Percentiles rank a stretch among this genome's conserved stretches.
Evolutionary conservation across 2,113 vertebrate genomes (phyloP).

Genomic region (Zapornia atra): DNA sequence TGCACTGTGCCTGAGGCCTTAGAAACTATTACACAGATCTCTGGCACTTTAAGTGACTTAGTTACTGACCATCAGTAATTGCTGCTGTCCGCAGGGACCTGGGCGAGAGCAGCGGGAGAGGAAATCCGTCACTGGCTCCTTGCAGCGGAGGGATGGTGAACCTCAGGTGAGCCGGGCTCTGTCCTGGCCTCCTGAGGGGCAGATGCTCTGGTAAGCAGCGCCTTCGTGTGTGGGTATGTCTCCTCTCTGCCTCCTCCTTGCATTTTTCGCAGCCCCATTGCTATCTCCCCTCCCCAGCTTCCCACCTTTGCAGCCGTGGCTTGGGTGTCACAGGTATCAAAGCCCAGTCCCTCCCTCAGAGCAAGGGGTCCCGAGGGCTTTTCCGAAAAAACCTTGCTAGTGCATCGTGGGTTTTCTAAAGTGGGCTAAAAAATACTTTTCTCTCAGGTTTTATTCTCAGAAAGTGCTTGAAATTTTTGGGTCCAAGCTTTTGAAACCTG

Average conservation of each 20-base stretch:
- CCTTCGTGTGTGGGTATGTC: neutral
- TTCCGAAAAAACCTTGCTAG: neutral
- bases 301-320: neutral
- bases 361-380: neutral
- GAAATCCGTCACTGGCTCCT: neutral
- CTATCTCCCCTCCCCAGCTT: neutral
- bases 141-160: neutral
- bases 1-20: neutral
- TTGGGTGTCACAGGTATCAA: neutral
- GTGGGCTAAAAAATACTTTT: neutral
- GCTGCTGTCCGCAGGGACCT: neutral
- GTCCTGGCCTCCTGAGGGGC: rapidly evolving
- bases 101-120: neutral
- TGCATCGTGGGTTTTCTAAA: neutral
- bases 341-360: neutral
- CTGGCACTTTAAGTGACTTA: neutral
- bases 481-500: neutral
- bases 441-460: neutral
- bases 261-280: neutral
- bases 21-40: neutral
- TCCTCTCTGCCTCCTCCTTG: neutral
- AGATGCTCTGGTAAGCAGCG: neutral
- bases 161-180: rapidly evolving
- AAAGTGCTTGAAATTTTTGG: neutral
- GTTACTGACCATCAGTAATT: neutral